Evolutionary conservation across 64 coral and sea anemone genomes (phyloP).

Genomic region (Dendronephthya gigantea): DNA sequence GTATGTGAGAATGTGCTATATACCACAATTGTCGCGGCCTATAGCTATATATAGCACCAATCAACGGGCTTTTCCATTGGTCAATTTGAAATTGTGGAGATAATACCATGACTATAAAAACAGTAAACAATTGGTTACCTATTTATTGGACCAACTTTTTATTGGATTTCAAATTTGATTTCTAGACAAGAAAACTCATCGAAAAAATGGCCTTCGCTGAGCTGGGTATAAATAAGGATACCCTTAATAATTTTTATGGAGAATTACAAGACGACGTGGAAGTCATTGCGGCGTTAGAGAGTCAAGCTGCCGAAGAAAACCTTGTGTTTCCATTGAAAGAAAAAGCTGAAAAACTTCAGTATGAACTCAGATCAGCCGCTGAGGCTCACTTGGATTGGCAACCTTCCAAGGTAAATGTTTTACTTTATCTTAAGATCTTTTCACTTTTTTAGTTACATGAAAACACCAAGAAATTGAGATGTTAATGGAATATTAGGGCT

Average conservation of each 20-base stretch:
- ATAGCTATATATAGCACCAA: no score
- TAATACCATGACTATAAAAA: no score
- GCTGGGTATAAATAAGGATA: background rate
- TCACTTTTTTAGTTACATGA: background rate
- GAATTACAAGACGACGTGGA: background rate
- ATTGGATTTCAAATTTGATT: no score
- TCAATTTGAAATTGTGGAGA: no score
- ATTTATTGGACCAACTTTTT: no score
- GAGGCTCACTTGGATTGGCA: background rate
- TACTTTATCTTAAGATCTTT: background rate
- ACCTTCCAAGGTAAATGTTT: background rate
- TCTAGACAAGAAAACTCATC: background rate
- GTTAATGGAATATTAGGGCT: background rate
- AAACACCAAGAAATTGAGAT: background rate
- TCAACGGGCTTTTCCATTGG: no score
- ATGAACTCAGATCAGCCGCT: background rate
- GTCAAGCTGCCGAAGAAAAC: background rate
- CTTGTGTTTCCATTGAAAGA: background rate
- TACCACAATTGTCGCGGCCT: no score
- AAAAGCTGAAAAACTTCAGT: background rate
- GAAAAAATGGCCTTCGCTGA: background rate
- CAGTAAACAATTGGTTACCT: no score
- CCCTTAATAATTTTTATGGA: background rate
- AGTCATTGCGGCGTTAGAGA: background rate
- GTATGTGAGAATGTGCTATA: no score